phyloP scores from a whole-genome alignment of 2,797 vertebrate genomes.

The Periophthalmus magnuspinnatus region DNA sequence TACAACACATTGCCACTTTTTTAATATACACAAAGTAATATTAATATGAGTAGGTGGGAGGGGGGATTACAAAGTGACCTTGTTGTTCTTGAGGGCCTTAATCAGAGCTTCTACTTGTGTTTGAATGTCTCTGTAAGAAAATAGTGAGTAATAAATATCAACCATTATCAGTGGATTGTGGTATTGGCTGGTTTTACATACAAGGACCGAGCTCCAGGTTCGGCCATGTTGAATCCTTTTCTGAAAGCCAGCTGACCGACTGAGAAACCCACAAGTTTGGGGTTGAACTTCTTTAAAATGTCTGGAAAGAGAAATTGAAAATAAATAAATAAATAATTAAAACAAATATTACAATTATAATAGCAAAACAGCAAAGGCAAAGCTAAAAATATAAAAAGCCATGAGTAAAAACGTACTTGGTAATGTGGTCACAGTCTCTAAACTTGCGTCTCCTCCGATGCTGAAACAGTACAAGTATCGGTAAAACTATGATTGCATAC shows the following conservation, averaged over 20 bases:
- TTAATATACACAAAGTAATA: not conserved
- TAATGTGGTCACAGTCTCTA: constrained; percentile 84
- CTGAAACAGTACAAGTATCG: constrained; percentile 54
- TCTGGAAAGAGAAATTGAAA: constrained; percentile 69
- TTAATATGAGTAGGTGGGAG: not conserved
- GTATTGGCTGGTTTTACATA: constrained; percentile 58
- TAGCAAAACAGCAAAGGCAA: not conserved
- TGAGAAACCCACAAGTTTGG: constrained; percentile 83
- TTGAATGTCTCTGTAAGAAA: constrained; percentile 78
- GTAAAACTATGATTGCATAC: not conserved
- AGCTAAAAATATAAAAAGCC: not conserved
- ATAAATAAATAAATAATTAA: not conserved
- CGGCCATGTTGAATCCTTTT: constrained; percentile 85
- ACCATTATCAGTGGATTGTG: not conserved
- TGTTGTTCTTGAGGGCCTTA: constrained; percentile 77
- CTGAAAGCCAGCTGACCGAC: constrained; percentile 54
- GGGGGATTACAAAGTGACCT: constrained; percentile 63
- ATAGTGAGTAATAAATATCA: not conserved
- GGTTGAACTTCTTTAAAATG: constrained; percentile 90
- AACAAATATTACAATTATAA: not conserved
- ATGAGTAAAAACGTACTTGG: constrained; percentile 81
- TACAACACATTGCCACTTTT: not conserved
- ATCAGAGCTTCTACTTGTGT: constrained; percentile 78
- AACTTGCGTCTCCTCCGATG: constrained; percentile 81
- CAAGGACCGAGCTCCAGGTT: constrained; percentile 74